phyloP scores from a whole-genome alignment of 2,113 vertebrate species.

The Laterallus jamaicensis region DNA sequence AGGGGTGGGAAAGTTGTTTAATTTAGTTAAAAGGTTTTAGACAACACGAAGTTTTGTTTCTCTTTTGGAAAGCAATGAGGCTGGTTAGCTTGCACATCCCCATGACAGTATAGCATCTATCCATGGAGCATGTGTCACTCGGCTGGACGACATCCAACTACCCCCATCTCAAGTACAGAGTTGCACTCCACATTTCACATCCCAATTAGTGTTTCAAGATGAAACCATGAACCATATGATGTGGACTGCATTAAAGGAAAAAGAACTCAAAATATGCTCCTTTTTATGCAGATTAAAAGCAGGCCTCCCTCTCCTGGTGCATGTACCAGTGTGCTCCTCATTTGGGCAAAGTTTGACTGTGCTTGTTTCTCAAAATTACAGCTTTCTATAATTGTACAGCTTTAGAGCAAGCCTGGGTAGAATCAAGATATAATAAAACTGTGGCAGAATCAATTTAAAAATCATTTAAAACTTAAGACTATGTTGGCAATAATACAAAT shows the following conservation, averaged over 20 bases:
- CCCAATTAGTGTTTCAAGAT: not conserved
- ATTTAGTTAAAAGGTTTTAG: not conserved
- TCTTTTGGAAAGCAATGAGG: not conserved
- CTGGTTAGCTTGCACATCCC: not conserved
- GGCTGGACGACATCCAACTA: not conserved
- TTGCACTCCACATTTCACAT: not conserved
- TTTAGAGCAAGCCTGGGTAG: constrained; percentile 4
- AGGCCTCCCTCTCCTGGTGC: not conserved
- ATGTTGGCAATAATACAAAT: not conserved
- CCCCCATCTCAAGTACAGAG: not conserved
- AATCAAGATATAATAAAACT: constrained; percentile 11
- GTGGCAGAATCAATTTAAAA: not conserved
- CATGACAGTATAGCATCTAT: not conserved
- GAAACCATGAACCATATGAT: not conserved
- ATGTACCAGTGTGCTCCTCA: not conserved
- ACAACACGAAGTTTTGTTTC: not conserved
- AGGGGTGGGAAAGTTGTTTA: not conserved
- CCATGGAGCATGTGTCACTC: not conserved
- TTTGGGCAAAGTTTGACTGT: constrained; percentile 14
- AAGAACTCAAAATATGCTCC: not conserved
- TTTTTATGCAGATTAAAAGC: not conserved
- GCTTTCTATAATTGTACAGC: not conserved
- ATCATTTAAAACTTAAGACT: not conserved
- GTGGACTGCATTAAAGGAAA: not conserved
- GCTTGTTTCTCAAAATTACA: constrained; percentile 16